These are phyloP conservation scores for Diorhabda sublineata DNA, from an alignment of 1,140 invertebrate genomes.

Conservation along the genomic window DNA sequence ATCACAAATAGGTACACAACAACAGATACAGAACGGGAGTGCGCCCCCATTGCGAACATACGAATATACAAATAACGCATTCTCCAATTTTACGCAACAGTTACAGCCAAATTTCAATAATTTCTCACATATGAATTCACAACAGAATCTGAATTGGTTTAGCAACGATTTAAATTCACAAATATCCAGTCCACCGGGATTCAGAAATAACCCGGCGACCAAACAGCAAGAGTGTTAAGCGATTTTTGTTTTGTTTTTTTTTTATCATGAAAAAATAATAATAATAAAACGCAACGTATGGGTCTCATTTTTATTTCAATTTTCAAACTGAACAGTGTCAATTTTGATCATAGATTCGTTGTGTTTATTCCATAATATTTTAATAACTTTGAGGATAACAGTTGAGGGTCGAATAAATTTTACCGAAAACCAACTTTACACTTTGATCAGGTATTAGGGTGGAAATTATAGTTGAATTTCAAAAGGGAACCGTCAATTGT, in stretches of 20 bases:
- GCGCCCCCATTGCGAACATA: constrained; percentile 31
- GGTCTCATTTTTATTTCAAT: constrained; percentile 27
- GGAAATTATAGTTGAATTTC: too few species aligned
- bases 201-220: constrained; percentile 41
- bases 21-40: constrained; percentile 34
- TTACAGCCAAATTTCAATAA: constrained; percentile 36
- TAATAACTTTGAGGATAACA: too few species aligned
- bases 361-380: too few species aligned
- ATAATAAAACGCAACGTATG: constrained; percentile 19
- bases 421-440: too few species aligned
- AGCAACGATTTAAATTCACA: constrained; percentile 40
- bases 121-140: constrained; percentile 31
- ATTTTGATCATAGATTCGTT: too few species aligned
- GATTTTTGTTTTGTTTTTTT: too few species aligned
- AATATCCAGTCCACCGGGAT: constrained; percentile 46
- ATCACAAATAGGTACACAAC: constrained; percentile 30
- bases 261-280: constrained; percentile 5
- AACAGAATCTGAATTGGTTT: constrained; percentile 39
- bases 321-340: constrained; percentile 10
- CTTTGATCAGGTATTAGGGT: too few species aligned
- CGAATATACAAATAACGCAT: constrained; percentile 38
- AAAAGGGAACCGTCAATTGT: too few species aligned
- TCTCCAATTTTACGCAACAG: constrained; percentile 39
- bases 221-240: constrained; percentile 46
- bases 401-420: too few species aligned